Evolutionary conservation across 2,113 vertebrate genomes (phyloP), one percentile per base, ranked within the genome.

Genomic region (Globicephala melas): DNA sequence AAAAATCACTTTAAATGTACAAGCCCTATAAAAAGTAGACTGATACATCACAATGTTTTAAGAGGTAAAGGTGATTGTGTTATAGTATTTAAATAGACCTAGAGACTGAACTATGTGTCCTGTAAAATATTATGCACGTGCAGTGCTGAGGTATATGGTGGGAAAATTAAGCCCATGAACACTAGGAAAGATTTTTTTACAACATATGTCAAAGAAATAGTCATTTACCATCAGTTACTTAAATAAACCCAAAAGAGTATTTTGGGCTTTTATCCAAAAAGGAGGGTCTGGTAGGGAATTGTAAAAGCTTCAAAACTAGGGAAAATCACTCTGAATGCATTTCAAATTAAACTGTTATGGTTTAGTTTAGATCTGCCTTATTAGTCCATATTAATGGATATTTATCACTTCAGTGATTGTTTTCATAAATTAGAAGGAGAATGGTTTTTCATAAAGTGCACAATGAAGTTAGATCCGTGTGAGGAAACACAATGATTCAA

Each of bases 291-390:
- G 73, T 53, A 70, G 50, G 55, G 74, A 96, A 97, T 67, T 95
- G 15, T n/a, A 89, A 91, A 95, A 63, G 3, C 47, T 91, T 96
- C 55, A 93, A 89, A 95, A 95, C 31, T 74, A 84, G 38, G 38
- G 73, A 44, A 96, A 95, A 80, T 65, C 33, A 65, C 50, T 94
- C 23, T 93, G 60, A 89, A 91, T 67, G 33, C 26, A 44, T 88
- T 97, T 91, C 47, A 95, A 74, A 97, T 71, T 94, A 74, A 95
- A 92, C 4, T 18, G 18, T 31, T 65, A 41, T 55, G 74, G 8
- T 67, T 97, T 97, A 76, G 65, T 87, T 95, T 94, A 94, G 36
- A 87, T 73, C 28, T 93, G 9, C 53, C 63, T 82, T 92, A 60
- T 92, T 93, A 91, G 91, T 80, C 65, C 74, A 84, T 65, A 87